Evolutionary conservation across 2,888 invertebrate species (phyloP).

Genomic region (Caenorhabditis japonica): DNA sequence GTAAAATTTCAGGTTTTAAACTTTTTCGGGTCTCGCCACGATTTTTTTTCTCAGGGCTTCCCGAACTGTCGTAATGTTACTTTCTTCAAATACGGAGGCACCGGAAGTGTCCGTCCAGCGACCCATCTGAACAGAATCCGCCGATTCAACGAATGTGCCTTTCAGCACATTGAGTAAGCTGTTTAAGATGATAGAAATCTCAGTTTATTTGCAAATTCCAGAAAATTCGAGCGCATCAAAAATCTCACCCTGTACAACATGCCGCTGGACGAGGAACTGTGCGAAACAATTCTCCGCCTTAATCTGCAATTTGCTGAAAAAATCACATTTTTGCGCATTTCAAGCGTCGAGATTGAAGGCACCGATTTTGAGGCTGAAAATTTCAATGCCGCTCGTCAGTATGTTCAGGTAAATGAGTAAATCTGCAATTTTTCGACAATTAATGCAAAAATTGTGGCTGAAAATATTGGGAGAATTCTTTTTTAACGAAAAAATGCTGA

Average conservation of each 20-base stretch:
- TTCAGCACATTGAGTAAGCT: constrained; percentile 15
- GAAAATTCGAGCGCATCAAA: constrained; percentile 17
- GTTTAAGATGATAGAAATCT: not conserved
- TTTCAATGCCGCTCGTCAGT: not conserved
- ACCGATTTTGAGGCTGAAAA: constrained; percentile 3
- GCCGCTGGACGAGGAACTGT: constrained; percentile 8
- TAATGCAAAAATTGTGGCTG: no score
- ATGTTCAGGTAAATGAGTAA: no score
- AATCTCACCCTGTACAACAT: constrained; percentile 9
- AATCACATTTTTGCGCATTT: no score
- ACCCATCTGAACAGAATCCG: constrained; percentile 9
- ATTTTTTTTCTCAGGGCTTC: no score
- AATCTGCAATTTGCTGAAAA: constrained; percentile 3
- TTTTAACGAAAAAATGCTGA: no score
- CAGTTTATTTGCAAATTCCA: constrained; percentile 5
- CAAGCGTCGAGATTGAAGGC: not conserved
- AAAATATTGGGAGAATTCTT: no score
- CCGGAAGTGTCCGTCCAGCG: constrained; percentile 4
- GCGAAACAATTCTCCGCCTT: constrained; percentile 4
- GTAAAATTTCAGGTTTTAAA: no score
- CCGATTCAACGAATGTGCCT: constrained; percentile 10
- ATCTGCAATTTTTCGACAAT: no score
- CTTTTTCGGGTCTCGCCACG: no score
- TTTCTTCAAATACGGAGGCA: constrained; percentile 21
- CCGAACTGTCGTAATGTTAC: not conserved